phyloP scores from a whole-genome alignment of 2,888 invertebrate genomes.

The Parelbella ahira region DNA sequence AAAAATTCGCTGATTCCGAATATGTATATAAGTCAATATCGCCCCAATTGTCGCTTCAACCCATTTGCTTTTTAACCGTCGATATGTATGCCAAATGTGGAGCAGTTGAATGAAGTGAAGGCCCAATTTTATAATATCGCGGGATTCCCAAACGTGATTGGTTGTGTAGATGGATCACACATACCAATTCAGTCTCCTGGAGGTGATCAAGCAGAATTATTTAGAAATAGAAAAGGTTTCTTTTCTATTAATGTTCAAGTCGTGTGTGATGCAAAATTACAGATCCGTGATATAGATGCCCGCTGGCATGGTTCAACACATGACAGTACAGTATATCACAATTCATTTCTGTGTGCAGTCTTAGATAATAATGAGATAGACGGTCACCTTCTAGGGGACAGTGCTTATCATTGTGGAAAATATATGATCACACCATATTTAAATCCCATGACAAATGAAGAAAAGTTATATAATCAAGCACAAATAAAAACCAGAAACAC shows the following conservation, averaged over 20 bases:
- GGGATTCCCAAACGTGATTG: constrained; percentile 28
- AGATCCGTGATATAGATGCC: constrained; percentile 19
- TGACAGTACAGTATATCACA: constrained; percentile 1
- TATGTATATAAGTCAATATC: constrained; percentile 11
- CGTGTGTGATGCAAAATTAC: too few species aligned
- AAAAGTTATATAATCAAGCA: constrained; percentile 29
- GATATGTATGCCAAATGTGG: not conserved
- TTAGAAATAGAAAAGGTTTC: constrained; percentile 31
- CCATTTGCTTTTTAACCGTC: not conserved
- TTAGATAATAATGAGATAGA: constrained; percentile 1
- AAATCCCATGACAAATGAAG: constrained; percentile 21
- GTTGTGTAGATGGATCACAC: constrained; percentile 27
- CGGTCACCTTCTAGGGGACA: constrained; percentile 12
- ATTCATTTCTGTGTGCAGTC: not conserved
- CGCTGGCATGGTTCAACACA: constrained; percentile 1
- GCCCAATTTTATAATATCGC: constrained; percentile 18
- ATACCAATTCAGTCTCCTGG: constrained; percentile 31
- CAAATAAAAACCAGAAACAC: constrained; percentile 31
- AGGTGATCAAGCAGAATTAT: constrained; percentile 30
- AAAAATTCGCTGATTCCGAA: constrained; percentile 17
- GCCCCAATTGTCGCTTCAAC: constrained; percentile 6
- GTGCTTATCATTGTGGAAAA: constrained; percentile 19
- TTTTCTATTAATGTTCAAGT: constrained; percentile 32
- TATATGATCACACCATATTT: constrained; percentile 28
- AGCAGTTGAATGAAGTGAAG: not conserved